phyloP scores from a whole-genome alignment of 2,888 invertebrate genomes.

The Leucania comma region DNA sequence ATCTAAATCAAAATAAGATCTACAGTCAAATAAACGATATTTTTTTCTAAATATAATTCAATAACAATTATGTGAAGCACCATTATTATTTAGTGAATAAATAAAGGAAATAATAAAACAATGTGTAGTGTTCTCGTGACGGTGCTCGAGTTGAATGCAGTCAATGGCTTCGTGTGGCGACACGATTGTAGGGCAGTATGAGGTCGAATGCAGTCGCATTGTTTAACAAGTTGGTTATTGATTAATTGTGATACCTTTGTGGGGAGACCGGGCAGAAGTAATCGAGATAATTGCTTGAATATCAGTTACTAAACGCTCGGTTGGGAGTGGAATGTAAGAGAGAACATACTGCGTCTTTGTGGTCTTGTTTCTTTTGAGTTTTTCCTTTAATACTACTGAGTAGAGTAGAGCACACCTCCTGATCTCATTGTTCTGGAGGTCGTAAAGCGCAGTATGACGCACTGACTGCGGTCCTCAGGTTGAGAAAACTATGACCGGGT shows the following conservation, averaged over 20 bases:
- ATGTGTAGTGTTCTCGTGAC: constrained; percentile 58
- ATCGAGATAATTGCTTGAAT: constrained; percentile 62
- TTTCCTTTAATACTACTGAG: not conserved
- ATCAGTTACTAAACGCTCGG: constrained; percentile 56
- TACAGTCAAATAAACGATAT: constrained; percentile 4
- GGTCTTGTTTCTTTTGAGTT: not conserved
- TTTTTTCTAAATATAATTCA: constrained; percentile 32
- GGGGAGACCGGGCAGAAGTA: constrained; percentile 57
- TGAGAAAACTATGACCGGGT: too few species aligned
- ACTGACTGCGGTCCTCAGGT: too few species aligned
- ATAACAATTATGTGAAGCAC: constrained; percentile 60
- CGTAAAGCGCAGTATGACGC: not conserved
- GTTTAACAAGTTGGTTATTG: constrained; percentile 54
- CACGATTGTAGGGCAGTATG: constrained; percentile 46
- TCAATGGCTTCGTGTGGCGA: constrained; percentile 72
- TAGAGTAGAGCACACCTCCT: not conserved
- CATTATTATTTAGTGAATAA: constrained; percentile 59
- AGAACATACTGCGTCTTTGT: constrained; percentile 19
- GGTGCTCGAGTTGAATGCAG: constrained; percentile 56
- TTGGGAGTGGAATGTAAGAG: constrained; percentile 19
- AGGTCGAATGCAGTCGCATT: constrained; percentile 55
- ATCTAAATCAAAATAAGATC: not conserved
- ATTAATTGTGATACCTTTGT: constrained; percentile 62
- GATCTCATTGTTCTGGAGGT: not conserved
- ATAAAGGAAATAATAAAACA: constrained; percentile 63